Percentiles rank a stretch among this genome's conserved stretches.
These are phyloP conservation scores for Callopanchax toddi DNA, from an alignment of 2,113 vertebrate genomes.

Conservation along the genomic window DNA sequence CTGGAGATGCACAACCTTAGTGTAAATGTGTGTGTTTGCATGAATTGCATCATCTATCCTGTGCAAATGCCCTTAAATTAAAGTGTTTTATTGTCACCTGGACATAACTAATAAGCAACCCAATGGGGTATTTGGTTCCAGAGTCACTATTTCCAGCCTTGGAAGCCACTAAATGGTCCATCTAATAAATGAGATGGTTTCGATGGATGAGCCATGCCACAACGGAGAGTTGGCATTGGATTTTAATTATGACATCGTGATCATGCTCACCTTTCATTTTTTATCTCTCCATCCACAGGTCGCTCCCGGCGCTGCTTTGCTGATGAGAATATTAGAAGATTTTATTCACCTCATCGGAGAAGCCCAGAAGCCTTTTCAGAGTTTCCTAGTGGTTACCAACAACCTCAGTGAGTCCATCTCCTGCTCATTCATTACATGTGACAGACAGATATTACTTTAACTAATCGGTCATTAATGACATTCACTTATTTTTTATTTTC, in stretches of 20 bases:
- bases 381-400: slow-evolving; percentile 93
- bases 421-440: not conserved
- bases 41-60: slow-evolving; percentile 10
- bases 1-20: too few relatives aligned
- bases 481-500: not conserved
- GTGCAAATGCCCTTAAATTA: slow-evolving; percentile 36
- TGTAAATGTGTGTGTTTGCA: not conserved
- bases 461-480: not conserved
- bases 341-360: slow-evolving; percentile 96
- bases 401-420: slow-evolving; percentile 87
- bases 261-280: slow-evolving; percentile 1
- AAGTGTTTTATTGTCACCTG: slow-evolving; percentile 61
- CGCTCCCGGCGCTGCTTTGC: slow-evolving; percentile 89
- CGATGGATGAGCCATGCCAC: not conserved
- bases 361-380: slow-evolving; percentile 93
- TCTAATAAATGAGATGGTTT: slow-evolving; percentile 22
- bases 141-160: slow-evolving; percentile 17
- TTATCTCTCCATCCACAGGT: slow-evolving; percentile 77
- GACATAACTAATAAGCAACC: slow-evolving; percentile 29
- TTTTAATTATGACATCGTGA: slow-evolving; percentile 8
- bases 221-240: slow-evolving; percentile 1
- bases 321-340: slow-evolving; percentile 97
- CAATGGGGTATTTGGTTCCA: slow-evolving; percentile 20
- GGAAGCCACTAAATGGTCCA: slow-evolving; percentile 16
- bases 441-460: not conserved